Evolutionary conservation across 2,888 invertebrate genomes (phyloP).

Genomic region (Drosophila birchii): DNA sequence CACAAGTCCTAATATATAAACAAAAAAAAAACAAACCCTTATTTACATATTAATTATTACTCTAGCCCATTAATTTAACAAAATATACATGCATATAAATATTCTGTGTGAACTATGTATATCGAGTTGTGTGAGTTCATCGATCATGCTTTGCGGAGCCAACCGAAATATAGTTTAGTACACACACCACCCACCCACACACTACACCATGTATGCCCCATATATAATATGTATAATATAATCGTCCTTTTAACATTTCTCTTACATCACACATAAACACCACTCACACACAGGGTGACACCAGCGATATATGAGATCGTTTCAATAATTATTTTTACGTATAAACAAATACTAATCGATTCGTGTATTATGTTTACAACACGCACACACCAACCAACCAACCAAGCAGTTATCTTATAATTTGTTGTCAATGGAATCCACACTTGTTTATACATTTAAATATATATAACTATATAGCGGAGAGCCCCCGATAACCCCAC

Average conservation of each 20-base stretch:
- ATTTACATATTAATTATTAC: constrained; percentile 47
- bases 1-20: constrained; percentile 50
- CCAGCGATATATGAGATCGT: constrained; percentile 28
- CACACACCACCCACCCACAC: not conserved
- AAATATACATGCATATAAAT: constrained; percentile 33
- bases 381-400: constrained; percentile 31
- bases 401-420: constrained; percentile 34
- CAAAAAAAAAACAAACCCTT: no score
- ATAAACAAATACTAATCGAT: constrained; percentile 79
- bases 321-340: constrained; percentile 44
- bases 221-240: constrained; percentile 43
- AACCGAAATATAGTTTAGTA: constrained; percentile 38
- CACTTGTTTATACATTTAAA: constrained; percentile 13
- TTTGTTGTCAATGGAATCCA: constrained; percentile 45
- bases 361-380: constrained; percentile 75
- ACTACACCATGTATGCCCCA: constrained; percentile 34
- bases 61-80: constrained; percentile 58
- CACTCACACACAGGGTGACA: constrained; percentile 26
- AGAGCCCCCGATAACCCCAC: constrained; percentile 1
- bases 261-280: constrained; percentile 28
- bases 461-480: constrained; percentile 32
- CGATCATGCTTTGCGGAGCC: constrained; percentile 45
- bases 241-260: constrained; percentile 32
- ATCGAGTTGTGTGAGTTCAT: constrained; percentile 29
- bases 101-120: constrained; percentile 42